These are phyloP conservation scores for Montipora sp. DNA, from an alignment of 64 coral and sea anemone genomes.

Conservation along the genomic window DNA sequence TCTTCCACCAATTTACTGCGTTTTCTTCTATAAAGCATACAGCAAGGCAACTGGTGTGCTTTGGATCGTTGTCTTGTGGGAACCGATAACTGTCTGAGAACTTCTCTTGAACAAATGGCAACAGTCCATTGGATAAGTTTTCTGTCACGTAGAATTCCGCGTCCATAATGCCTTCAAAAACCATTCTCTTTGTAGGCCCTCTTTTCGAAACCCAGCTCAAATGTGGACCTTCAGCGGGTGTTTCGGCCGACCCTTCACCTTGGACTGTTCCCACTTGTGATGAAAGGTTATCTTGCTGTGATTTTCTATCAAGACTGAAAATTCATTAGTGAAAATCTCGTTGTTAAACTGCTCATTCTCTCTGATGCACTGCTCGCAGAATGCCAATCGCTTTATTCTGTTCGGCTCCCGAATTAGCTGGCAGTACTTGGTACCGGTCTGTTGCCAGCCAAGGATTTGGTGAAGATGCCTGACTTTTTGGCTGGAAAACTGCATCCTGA, in stretches of 20 bases:
- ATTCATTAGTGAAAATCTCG: constrained; percentile 8
- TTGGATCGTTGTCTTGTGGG: not conserved
- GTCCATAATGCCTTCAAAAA: not conserved
- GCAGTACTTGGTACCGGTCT: too few relatives aligned
- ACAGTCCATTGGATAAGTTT: not conserved
- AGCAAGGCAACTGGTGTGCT: not conserved
- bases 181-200: not conserved
- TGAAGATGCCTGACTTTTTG: too few relatives aligned
- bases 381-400: not conserved
- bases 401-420: too few relatives aligned
- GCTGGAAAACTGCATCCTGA: not conserved
- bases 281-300: too few relatives aligned
- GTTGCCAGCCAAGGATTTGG: too few relatives aligned
- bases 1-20: not conserved
- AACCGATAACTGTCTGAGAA: not conserved
- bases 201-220: not conserved
- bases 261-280: too few relatives aligned
- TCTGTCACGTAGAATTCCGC: not conserved
- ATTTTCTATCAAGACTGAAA: not conserved
- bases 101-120: not conserved
- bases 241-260: not conserved
- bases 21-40: not conserved
- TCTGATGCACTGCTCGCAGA: not conserved
- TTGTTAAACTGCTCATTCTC: not conserved
- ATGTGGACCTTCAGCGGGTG: not conserved